These are phyloP conservation scores for Ptychoptera contaminata DNA, from an alignment of 2,888 invertebrate species.

Conservation along the genomic window DNA sequence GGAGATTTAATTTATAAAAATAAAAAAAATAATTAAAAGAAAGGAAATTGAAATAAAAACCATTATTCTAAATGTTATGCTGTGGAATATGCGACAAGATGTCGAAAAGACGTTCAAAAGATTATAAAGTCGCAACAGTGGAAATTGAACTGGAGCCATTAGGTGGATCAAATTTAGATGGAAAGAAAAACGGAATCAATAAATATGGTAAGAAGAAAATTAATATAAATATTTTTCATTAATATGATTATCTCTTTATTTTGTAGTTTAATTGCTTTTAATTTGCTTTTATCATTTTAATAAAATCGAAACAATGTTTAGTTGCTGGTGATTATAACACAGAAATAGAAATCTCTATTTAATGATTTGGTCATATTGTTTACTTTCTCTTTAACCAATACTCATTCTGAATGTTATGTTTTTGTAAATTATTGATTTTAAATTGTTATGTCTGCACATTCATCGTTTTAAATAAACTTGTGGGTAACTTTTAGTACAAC, in stretches of 20 bases:
- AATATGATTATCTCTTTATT: background rate
- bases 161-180: conserved; percentile 25
- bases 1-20: background rate
- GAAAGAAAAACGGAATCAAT: conserved; percentile 27
- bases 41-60: background rate
- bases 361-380: no score
- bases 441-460: no score
- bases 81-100: conserved; percentile 30
- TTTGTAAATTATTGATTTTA: no score
- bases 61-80: conserved; percentile 24
- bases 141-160: conserved; percentile 30
- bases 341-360: no score
- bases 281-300: no score
- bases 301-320: no score
- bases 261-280: background rate
- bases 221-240: background rate
- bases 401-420: no score
- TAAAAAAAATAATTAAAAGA: background rate
- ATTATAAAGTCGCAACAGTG: conserved; percentile 29
- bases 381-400: no score
- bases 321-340: no score
- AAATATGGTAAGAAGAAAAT: conserved; percentile 21
- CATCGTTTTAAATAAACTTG: no score
- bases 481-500: no score
- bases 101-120: conserved; percentile 21